Base-by-base conservation (phyloP, 2,888 invertebrate genomes). In the Oscheius myriophilus region DNA sequence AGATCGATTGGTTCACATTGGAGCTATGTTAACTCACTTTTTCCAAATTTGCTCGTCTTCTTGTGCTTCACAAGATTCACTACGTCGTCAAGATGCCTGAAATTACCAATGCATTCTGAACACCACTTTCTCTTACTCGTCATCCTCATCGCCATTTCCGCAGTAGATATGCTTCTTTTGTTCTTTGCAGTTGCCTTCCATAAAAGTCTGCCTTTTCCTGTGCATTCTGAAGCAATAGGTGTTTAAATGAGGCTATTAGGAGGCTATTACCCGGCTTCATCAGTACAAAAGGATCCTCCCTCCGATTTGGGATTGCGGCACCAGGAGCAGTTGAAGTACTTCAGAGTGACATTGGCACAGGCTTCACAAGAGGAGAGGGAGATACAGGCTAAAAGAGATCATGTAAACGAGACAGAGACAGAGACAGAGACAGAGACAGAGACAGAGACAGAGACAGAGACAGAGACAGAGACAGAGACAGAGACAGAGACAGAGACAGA, bases 301-400 rank as follows among this genome's bases (percentile, higher is more conserved):
- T 77, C 61, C 21, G 72, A 45, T 59, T 76, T 73, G 41, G 81
- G 78, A 45, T 79, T 72, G 23, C 73, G 74, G 68, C 86, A 86
- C 86, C 86, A 86, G 45, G 80, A 79, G 67, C 86, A 86, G 23
- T 80, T 82, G 74, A 86, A 86, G 68, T 79, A 69, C n/a, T 81
- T 75, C 45, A 86, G 70, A 2, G 76, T 77, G 46, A 83, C 71
- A 61, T 76, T 81, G n/a, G 79, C 67, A 63, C 86, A 86, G n/a
- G 75, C 65, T 3, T 76, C 73, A 57, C 86, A 86, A 9, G 72
- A 69, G 21, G 67, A 71, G 46, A 77, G 70, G 4, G 71, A 65
- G 54, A 81, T 81, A 70, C 84, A 84, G 0, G 79, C 83, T 84
- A 72, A n/a, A 76, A 71, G 43, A 52, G 33, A 39, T 2, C n/a